Evolutionary conservation across 2,888 invertebrate genomes (phyloP), one percentile per base, ranked within the genome.

Genomic region (Lacanobia oleracea): DNA sequence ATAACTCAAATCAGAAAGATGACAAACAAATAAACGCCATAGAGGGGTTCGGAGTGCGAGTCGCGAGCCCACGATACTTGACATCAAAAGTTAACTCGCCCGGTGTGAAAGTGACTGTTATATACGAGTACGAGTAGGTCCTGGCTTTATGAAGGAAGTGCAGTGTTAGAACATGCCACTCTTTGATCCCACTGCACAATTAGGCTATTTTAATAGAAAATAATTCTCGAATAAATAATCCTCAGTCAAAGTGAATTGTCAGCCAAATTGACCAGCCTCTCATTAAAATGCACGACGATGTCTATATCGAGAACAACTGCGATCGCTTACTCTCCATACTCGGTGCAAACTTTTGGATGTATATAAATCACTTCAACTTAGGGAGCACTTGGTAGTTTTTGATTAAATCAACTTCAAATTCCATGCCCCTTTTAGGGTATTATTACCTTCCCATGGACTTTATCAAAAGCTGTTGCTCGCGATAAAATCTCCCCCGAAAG

Each of bases 401-500:
- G 82, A 87, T 87, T 76, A 67, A 77, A 84, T 81, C 75, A 82
- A 84, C 79, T 84, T 82, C 77, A 71, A 83, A 82, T 77, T 82
- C 81, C 72, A 75, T 77, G 74, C 82, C 84, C 74, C 82, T 82
- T 82, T 84, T 81, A 81, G 77, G 64, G 76, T 87, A 81, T 83
- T 86, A 87, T 87, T 87, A 81, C 83, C 81, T 83, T 83, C 74
- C 77, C 78, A 59, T 77, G 70, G 80, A 76, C 72, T 79, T 84
- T 79, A 86, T 88, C 83, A 87, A 85, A 84, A 86, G 83, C 74
- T 67, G 75, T 83, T 74, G 69, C 67, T 64, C 61, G 67, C 72
- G 90, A 90, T 90, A 90, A 62, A 70, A 89, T 91, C 91, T 82
- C 86, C 88, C 86, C 87, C 51, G 74, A 71, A 85, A 82, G 84